Evolutionary conservation across 2,888 invertebrate species (phyloP).

Genomic region (Oscheius sp.): DNA sequence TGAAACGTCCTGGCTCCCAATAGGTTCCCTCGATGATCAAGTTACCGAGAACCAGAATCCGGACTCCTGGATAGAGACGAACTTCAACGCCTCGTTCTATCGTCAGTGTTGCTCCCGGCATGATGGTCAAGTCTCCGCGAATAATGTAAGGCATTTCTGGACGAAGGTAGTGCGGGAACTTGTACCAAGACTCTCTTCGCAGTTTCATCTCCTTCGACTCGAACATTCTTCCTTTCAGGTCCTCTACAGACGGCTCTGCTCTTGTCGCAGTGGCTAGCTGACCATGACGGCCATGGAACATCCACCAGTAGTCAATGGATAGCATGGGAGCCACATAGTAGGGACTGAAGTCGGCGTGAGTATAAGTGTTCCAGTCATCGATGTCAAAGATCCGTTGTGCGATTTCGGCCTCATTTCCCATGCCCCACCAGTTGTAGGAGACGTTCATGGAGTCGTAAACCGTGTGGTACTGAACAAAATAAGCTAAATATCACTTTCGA

Average conservation of each 20-base stretch:
- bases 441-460: constrained; percentile 83
- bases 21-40: constrained; percentile 87
- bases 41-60: constrained; percentile 82
- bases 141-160: constrained; percentile 82
- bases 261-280: constrained; percentile 59
- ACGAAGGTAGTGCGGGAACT: constrained; percentile 53
- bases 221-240: constrained; percentile 71
- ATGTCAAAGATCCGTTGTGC: constrained; percentile 77
- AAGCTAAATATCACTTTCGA: background rate
- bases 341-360: constrained; percentile 89
- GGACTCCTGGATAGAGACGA: constrained; percentile 92
- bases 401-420: constrained; percentile 80
- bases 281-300: constrained; percentile 50
- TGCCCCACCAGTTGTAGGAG: constrained; percentile 96
- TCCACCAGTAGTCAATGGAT: constrained; percentile 72
- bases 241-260: constrained; percentile 62
- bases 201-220: constrained; percentile 64
- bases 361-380: constrained; percentile 98
- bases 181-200: constrained; percentile 61
- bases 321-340: constrained; percentile 83
- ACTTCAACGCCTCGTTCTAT: constrained; percentile 85
- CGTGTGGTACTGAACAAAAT: constrained; percentile 44
- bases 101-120: constrained; percentile 89
- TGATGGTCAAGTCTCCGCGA: constrained; percentile 90
- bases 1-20: constrained; percentile 74